These are phyloP conservation scores for Idaea dimidiata DNA, from an alignment of 2,888 invertebrate genomes.

Conservation along the genomic window DNA sequence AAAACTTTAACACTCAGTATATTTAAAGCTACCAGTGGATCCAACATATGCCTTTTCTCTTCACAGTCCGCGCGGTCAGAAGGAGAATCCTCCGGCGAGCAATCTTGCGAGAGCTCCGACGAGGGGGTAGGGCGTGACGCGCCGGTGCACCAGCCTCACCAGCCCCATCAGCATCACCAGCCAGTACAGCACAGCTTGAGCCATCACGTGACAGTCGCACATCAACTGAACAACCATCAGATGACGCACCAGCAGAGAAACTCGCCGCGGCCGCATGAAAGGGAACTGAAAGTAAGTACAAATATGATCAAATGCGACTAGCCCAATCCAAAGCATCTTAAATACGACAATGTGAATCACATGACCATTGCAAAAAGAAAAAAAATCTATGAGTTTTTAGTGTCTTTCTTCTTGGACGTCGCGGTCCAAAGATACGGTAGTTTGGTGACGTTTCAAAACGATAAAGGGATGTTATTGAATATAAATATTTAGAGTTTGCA, in stretches of 20 bases:
- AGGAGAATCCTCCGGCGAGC: slow-evolving; percentile 73
- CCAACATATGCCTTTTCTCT: slow-evolving; percentile 15
- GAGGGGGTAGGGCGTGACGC: slow-evolving; percentile 73
- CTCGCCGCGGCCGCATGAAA: slow-evolving; percentile 64
- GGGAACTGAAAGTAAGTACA: slow-evolving; percentile 60
- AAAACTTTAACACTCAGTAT: no score
- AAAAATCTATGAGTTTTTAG: no score
- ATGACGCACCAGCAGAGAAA: slow-evolving; percentile 60
- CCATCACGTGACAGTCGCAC: slow-evolving; percentile 50
- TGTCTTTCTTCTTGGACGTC: no score
- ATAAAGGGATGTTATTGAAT: no score
- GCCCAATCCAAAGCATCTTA: no score
- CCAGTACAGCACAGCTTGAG: slow-evolving; percentile 45
- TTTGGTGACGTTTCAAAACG: no score
- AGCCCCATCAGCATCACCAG: slow-evolving; percentile 41
- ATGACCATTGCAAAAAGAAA: no score
- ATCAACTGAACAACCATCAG: slow-evolving; percentile 45
- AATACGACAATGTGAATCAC: no score
- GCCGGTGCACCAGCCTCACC: slow-evolving; percentile 44
- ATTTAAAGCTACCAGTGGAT: no score
- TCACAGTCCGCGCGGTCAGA: slow-evolving; percentile 71
- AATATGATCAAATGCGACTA: no score
- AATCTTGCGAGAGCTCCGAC: slow-evolving; percentile 74
- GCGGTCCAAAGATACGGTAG: no score
- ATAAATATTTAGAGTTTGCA: no score